These are phyloP conservation scores for Dermolepida albohirtum DNA, from an alignment of 2,888 invertebrate genomes.

Conservation along the genomic window DNA sequence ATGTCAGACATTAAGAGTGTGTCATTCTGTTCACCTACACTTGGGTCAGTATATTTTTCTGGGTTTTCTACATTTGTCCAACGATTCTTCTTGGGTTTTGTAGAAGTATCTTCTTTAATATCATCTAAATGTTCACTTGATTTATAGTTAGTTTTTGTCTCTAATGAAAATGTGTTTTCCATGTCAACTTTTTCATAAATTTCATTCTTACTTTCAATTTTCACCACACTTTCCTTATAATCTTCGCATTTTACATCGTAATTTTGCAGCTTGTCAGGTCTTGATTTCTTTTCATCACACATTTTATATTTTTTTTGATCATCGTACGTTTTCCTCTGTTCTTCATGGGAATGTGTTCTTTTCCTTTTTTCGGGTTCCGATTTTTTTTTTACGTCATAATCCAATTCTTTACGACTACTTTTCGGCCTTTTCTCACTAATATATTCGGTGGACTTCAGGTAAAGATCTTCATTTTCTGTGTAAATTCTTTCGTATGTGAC, in stretches of 20 bases:
- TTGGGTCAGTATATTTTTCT: not conserved
- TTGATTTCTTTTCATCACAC: slow-evolving; percentile 11
- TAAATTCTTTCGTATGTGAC: slow-evolving; percentile 16
- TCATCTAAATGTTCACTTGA: not conserved
- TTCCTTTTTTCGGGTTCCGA: slow-evolving; percentile 12
- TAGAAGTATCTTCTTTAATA: not conserved
- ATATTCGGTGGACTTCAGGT: slow-evolving; percentile 18
- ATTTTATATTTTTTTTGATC: not conserved
- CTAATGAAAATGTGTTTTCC: not conserved
- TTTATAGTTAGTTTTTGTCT: not conserved
- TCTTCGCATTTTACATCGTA: slow-evolving; percentile 1
- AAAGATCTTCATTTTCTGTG: slow-evolving; percentile 2
- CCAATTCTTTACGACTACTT: not conserved
- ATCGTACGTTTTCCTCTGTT: slow-evolving; percentile 21
- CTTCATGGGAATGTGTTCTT: slow-evolving; percentile 9
- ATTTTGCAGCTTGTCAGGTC: slow-evolving; percentile 3
- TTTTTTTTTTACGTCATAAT: slow-evolving; percentile 6
- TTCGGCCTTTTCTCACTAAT: not conserved
- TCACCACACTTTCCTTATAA: not conserved
- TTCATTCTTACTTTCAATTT: slow-evolving; percentile 2
- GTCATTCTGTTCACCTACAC: not conserved
- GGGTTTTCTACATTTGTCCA: not conserved
- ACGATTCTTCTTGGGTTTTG: slow-evolving; percentile 16
- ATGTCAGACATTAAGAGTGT: not conserved
- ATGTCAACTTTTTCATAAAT: not conserved